These are phyloP conservation scores for Saxidomus purpurata DNA, from an alignment of 1,140 invertebrate species.

Conservation along the genomic window DNA sequence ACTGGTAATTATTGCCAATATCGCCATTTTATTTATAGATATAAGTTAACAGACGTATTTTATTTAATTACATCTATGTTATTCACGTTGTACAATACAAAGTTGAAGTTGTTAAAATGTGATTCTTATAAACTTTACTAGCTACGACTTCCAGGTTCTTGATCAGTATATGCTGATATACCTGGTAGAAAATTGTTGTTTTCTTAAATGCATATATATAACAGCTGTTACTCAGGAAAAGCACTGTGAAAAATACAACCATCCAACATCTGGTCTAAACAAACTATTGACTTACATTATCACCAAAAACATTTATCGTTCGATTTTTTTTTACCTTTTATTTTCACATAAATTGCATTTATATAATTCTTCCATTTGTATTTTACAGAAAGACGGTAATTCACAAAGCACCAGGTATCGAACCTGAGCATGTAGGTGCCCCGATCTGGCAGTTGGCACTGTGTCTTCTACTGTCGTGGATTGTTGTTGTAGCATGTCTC, in stretches of 20 bases:
- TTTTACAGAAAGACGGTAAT: conserved; percentile 70
- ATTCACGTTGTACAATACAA: too few species aligned
- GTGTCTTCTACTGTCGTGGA: conserved; percentile 96
- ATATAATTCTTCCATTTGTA: background rate
- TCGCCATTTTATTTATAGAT: background rate
- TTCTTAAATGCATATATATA: too few species aligned
- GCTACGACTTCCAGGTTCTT: too few species aligned
- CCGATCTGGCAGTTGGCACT: conserved; percentile 97
- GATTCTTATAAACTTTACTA: too few species aligned
- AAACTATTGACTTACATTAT: background rate
- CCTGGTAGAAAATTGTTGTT: too few species aligned
- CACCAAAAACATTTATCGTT: background rate
- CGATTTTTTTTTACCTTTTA: too few species aligned
- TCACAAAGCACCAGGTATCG: conserved; percentile 79
- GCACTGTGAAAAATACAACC: background rate
- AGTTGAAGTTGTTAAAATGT: too few species aligned
- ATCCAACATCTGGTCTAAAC: background rate
- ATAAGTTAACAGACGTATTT: too few species aligned
- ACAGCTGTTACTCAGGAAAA: too few species aligned
- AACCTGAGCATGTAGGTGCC: conserved; percentile 90
- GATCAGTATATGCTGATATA: too few species aligned
- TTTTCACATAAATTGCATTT: too few species aligned
- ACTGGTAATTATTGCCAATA: background rate
- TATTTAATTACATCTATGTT: too few species aligned
- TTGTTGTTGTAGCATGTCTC: conserved; percentile 98